These are phyloP conservation scores for Accipiter virgatus DNA, from an alignment of 2,113 vertebrate species.

Conservation along the genomic window DNA sequence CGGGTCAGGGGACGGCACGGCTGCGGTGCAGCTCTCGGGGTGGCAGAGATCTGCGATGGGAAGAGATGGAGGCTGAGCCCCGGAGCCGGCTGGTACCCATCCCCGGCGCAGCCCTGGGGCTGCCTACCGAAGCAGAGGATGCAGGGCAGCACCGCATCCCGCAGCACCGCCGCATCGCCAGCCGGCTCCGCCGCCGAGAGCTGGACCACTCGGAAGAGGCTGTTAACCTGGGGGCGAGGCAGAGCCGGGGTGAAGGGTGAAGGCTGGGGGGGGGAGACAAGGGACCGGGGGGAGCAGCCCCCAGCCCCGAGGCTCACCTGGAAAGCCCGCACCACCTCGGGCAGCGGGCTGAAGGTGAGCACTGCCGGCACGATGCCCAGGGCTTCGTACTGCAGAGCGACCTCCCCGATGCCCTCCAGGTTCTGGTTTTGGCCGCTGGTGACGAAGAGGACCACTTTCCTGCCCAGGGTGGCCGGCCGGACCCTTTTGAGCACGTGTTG, in stretches of 20 bases:
- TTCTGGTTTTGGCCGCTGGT: not conserved
- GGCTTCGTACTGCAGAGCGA: not conserved
- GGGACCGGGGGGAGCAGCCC: not conserved
- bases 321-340: not conserved
- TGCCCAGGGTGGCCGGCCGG: not conserved
- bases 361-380: not conserved
- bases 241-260: not conserved
- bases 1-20: not conserved
- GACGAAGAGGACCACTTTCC: not conserved
- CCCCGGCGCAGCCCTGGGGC: not conserved
- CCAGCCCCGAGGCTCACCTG: not conserved
- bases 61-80: not conserved
- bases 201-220: not conserved
- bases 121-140: not conserved
- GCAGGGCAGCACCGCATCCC: not conserved
- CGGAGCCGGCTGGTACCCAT: accelerated
- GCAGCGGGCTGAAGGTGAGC: not conserved
- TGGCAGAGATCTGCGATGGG: not conserved
- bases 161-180: not conserved
- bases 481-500: not conserved
- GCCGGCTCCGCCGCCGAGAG: accelerated
- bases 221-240: not conserved
- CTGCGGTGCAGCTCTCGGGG: not conserved
- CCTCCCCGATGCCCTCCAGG: not conserved
- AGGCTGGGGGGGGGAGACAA: not conserved